phyloP scores from a whole-genome alignment of 1,140 invertebrate species.

The Caligus rogercresseyi region DNA sequence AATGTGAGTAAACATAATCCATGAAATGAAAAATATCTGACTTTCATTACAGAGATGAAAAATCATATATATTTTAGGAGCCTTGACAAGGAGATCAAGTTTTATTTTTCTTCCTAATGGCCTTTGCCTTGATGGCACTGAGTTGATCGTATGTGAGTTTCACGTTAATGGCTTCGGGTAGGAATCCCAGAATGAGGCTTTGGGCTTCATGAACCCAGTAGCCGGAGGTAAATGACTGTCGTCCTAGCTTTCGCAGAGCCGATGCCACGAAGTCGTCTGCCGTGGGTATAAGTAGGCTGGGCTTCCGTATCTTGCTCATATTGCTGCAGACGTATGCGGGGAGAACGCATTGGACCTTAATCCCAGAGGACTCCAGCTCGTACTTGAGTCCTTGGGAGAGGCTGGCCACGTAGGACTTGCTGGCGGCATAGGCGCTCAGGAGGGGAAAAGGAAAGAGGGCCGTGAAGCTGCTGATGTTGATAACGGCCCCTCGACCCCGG shows the following conservation, averaged over 20 bases:
- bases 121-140: neutral
- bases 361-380: slow-evolving; percentile 32
- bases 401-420: slow-evolving; percentile 30
- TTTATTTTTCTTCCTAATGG: neutral
- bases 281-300: slow-evolving; percentile 5
- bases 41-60: too few relatives aligned
- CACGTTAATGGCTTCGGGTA: neutral
- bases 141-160: neutral
- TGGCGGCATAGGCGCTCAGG: slow-evolving; percentile 36
- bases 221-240: neutral
- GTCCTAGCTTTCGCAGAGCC: neutral
- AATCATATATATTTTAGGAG: too few relatives aligned
- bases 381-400: slow-evolving; percentile 31
- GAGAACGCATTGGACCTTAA: slow-evolving; percentile 33
- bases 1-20: too few relatives aligned
- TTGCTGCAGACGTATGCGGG: slow-evolving; percentile 35
- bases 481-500: slow-evolving; percentile 30
- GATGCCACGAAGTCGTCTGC: slow-evolving; percentile 11
- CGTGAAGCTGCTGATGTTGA: slow-evolving; percentile 34
- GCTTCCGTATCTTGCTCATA: slow-evolving; percentile 22
- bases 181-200: neutral
- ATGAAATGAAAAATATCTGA: too few relatives aligned
- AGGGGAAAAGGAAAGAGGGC: slow-evolving; percentile 32
- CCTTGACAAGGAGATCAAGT: too few relatives aligned
- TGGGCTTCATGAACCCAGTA: slow-evolving; percentile 21